These are phyloP conservation scores for Heliconius melpomene DNA, from an alignment of 1,140 invertebrate species.

Conservation along the genomic window DNA sequence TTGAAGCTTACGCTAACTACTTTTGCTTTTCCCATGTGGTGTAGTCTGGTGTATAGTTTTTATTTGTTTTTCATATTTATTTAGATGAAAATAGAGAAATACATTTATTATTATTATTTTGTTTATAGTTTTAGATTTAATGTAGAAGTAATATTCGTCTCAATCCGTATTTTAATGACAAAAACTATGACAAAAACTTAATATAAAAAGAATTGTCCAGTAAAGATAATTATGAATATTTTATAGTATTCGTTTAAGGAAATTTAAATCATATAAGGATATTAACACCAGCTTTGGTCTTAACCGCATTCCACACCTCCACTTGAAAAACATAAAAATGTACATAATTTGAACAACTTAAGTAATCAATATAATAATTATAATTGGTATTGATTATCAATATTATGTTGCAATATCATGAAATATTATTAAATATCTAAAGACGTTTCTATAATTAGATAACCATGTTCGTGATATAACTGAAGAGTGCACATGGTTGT, in stretches of 20 bases:
- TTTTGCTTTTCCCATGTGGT: constrained; percentile 20
- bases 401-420: background rate
- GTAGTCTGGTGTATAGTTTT: constrained; percentile 10
- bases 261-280: background rate
- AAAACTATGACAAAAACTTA: too few relatives aligned
- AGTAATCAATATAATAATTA: background rate
- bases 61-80: background rate
- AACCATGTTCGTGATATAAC: too few relatives aligned
- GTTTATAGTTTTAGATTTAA: background rate
- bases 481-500: too few relatives aligned
- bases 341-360: constrained; percentile 1
- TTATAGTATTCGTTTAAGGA: background rate
- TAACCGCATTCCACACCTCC: background rate
- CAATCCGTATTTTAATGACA: too few relatives aligned
- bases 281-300: background rate
- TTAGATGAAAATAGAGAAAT: background rate
- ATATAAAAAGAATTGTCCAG: background rate
- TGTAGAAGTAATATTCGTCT: background rate
- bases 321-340: background rate
- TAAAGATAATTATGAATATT: background rate
- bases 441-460: too few relatives aligned
- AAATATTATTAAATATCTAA: too few relatives aligned
- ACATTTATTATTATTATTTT: background rate
- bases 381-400: background rate
- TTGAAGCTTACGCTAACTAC: constrained; percentile 35